These are phyloP conservation scores for Autographa pulchrina DNA, from an alignment of 2,888 invertebrate genomes.

Conservation along the genomic window DNA sequence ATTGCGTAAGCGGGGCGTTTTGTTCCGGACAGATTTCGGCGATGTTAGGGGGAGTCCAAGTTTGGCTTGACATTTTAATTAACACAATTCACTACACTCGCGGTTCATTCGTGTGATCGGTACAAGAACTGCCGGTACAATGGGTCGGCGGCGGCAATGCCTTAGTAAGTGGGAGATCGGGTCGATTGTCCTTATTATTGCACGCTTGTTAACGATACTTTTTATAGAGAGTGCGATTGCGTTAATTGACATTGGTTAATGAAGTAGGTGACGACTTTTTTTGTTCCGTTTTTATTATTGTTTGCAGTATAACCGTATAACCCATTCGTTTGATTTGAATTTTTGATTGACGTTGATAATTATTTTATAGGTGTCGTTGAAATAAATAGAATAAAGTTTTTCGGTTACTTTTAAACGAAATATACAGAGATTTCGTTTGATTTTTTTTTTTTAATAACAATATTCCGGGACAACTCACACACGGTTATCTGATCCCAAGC, in stretches of 20 bases:
- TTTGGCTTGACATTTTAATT: constrained; percentile 67
- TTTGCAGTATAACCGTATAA: not conserved
- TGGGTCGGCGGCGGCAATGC: constrained; percentile 31
- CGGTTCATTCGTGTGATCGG: constrained; percentile 52
- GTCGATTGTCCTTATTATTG: constrained; percentile 49
- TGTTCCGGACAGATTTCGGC: constrained; percentile 87
- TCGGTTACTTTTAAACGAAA: no score
- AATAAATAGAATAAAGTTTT: not conserved
- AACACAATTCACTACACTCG: constrained; percentile 52
- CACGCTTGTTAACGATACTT: constrained; percentile 28
- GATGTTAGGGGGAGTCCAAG: constrained; percentile 90
- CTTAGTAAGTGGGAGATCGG: constrained; percentile 45
- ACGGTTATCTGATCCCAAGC: no score
- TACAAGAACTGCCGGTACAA: constrained; percentile 44
- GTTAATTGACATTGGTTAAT: constrained; percentile 17
- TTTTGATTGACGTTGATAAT: not conserved
- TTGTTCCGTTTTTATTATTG: not conserved
- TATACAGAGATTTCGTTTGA: no score
- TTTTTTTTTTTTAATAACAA: no score
- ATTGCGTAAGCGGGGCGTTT: constrained; percentile 88
- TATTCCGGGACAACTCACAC: no score
- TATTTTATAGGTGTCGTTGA: not conserved
- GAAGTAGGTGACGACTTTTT: not conserved
- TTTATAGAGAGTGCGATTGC: constrained; percentile 45
- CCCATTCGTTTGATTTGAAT: not conserved